Evolutionary conservation across 2,797 vertebrate species (phyloP).

Genomic region (Betta splendens): DNA sequence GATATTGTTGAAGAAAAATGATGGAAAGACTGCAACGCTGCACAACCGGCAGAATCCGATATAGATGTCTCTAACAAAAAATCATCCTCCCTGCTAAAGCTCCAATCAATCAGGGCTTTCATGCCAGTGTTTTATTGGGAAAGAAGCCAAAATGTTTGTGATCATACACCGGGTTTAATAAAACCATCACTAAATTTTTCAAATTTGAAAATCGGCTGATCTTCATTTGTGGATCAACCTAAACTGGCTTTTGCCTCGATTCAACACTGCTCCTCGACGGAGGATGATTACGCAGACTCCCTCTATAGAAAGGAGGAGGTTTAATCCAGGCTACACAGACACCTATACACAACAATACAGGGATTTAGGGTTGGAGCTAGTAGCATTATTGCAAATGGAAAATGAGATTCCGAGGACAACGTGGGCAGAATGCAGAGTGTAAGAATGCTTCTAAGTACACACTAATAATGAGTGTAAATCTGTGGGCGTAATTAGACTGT

Average conservation of each 20-base stretch:
- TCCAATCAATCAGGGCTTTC: conserved; percentile 29
- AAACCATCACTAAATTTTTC: conserved; percentile 52
- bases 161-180: conserved; percentile 37
- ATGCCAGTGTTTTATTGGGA: conserved; percentile 21
- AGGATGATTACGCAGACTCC: conserved; percentile 19
- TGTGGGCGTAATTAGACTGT: conserved; percentile 53
- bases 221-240: conserved; percentile 42
- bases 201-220: conserved; percentile 35
- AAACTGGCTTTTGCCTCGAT: conserved; percentile 35
- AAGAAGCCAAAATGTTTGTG: conserved; percentile 31
- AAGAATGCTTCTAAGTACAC: conserved; percentile 27
- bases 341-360: conserved; percentile 36
- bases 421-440: conserved; percentile 47
- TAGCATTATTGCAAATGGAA: conserved; percentile 49
- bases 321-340: conserved; percentile 37
- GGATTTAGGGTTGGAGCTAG: conserved; percentile 44
- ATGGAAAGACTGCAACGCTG: conserved; percentile 16
- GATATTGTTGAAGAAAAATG: no score
- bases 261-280: conserved; percentile 21
- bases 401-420: conserved; percentile 41
- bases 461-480: conserved; percentile 51
- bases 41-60: conserved; percentile 30
- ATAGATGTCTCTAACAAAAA: conserved; percentile 11
- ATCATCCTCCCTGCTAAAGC: conserved; percentile 7
- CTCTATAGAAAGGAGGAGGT: conserved; percentile 16